Conservation (phyloP, 1,140 invertebrate genomes). For the Ostrea denselamellosa region DNA sequence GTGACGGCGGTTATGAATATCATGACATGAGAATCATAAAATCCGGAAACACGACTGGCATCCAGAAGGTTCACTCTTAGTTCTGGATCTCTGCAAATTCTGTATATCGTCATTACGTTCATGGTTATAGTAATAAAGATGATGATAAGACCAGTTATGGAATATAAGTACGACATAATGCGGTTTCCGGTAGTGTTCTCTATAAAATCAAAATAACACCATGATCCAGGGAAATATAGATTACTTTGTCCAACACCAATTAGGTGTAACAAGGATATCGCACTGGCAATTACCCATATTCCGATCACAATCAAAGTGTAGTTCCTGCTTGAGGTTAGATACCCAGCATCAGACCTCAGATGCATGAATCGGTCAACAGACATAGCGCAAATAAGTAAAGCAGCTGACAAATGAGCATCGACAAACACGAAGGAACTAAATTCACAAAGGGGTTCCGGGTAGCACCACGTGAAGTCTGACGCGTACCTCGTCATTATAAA, state of each 20-base stretch:
- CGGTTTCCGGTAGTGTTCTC: not conserved
- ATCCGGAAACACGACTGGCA: not conserved
- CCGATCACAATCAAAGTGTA: not conserved
- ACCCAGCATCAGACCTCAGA: not conserved
- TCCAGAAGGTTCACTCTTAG: not conserved
- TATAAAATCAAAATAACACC: constrained; percentile 38
- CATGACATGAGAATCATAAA: not conserved
- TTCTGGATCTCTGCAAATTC: not conserved
- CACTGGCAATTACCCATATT: not conserved
- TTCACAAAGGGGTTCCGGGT: constrained; percentile 5
- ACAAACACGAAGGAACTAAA: constrained; percentile 32
- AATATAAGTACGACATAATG: constrained; percentile 14
- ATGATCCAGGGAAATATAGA: constrained; percentile 19
- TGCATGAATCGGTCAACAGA: not conserved
- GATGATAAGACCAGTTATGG: not conserved
- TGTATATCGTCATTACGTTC: not conserved
- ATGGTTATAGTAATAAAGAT: not conserved
- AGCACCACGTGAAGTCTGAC: constrained; percentile 31
- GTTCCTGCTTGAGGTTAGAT: not conserved
- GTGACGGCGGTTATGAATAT: not conserved
- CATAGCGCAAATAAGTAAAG: not conserved
- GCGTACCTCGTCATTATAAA: not conserved
- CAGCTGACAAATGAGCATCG: not conserved
- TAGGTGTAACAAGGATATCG: not conserved
- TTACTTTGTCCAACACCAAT: constrained; percentile 17